A percentile compares a stretch with the other conserved stretches of the same genome.
These are phyloP conservation scores for Hemithea aestivaria DNA, from an alignment of 2,888 invertebrate genomes.

Conservation along the genomic window DNA sequence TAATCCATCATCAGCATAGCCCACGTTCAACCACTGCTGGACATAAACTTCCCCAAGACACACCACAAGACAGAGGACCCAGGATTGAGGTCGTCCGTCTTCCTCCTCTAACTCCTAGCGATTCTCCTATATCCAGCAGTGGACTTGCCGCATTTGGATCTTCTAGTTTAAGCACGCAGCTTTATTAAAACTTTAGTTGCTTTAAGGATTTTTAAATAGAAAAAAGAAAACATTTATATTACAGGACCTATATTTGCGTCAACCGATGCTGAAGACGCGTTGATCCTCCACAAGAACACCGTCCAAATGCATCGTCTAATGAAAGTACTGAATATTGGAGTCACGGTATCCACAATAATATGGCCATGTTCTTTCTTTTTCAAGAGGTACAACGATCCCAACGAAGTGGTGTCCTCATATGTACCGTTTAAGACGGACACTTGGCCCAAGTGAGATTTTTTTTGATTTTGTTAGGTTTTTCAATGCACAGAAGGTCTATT, in stretches of 20 bases:
- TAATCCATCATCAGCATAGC: slow-evolving; percentile 22
- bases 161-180: too few relatives aligned
- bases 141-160: too few relatives aligned
- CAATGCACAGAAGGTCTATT: too few relatives aligned
- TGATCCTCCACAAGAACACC: slow-evolving; percentile 26
- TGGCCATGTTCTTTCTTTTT: slow-evolving; percentile 30
- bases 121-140: too few relatives aligned
- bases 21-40: too few relatives aligned
- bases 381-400: slow-evolving; percentile 28
- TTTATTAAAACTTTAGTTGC: too few relatives aligned
- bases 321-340: slow-evolving; percentile 9
- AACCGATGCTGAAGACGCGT: slow-evolving; percentile 28
- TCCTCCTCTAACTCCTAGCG: too few relatives aligned
- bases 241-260: slow-evolving; percentile 39
- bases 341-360: slow-evolving; percentile 2
- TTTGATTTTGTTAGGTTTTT: background rate
- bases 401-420: slow-evolving; percentile 29
- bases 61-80: too few relatives aligned
- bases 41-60: too few relatives aligned
- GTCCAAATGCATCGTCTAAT: slow-evolving; percentile 25
- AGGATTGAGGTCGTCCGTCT: too few relatives aligned
- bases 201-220: too few relatives aligned
- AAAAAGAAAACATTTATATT: slow-evolving; percentile 5
- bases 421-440: slow-evolving; percentile 36
- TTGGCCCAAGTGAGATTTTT: slow-evolving; percentile 34